Percentiles rank a stretch among this genome's conserved stretches.
Conservation (phyloP, 1,140 invertebrate genomes). For the Caerostris extrusa region DNA sequence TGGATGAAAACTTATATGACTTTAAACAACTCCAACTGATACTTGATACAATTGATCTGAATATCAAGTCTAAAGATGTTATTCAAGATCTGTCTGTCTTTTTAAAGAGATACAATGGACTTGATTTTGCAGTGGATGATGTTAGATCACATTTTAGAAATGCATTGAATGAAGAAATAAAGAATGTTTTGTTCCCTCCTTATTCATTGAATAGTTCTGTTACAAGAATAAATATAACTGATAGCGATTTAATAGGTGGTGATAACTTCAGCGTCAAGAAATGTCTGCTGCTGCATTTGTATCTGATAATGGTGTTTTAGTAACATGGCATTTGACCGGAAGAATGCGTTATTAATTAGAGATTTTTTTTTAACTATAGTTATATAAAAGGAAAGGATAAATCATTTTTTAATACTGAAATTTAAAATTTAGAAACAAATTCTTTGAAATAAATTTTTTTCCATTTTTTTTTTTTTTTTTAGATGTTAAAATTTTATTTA, state of each 20-base stretch:
- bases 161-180: conserved; percentile 13
- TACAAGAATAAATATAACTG: conserved; percentile 72
- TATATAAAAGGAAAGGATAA: too few relatives aligned
- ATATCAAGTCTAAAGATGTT: background rate
- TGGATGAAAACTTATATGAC: conserved; percentile 5
- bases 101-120: conserved; percentile 18
- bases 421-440: too few relatives aligned
- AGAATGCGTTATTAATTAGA: conserved; percentile 44
- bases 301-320: conserved; percentile 64
- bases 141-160: conserved; percentile 44
- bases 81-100: conserved; percentile 3
- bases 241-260: conserved; percentile 75
- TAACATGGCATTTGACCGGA: conserved; percentile 73
- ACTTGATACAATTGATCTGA: background rate
- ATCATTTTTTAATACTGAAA: too few relatives aligned
- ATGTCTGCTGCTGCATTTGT: conserved; percentile 74
- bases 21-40: background rate
- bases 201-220: background rate
- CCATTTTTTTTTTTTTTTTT: too few relatives aligned
- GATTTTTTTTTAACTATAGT: background rate
- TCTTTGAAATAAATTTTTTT: too few relatives aligned
- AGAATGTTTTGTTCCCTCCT: conserved; percentile 21
- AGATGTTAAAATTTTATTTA: background rate
- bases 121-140: conserved; percentile 64
- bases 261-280: conserved; percentile 73